phyloP scores from a whole-genome alignment of 2,113 vertebrate genomes.

The Ginglymostoma cirratum region DNA sequence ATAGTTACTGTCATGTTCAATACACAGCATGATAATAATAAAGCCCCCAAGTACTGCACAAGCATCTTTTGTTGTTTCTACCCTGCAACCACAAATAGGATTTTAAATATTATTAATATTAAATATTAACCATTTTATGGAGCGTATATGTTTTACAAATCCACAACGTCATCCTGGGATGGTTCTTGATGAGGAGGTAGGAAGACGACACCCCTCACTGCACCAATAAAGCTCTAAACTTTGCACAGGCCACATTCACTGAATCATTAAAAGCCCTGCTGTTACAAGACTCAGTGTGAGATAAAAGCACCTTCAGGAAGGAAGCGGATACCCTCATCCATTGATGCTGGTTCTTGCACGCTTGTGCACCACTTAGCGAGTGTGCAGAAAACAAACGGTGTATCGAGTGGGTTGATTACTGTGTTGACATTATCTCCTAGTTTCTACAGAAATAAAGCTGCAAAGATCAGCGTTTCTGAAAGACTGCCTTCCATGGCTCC shows the following conservation, averaged over 20 bases:
- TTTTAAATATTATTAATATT: not conserved
- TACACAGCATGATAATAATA: too few relatives aligned
- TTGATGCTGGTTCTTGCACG: too few relatives aligned
- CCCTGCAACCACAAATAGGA: not conserved
- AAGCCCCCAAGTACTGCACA: not conserved
- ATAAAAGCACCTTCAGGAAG: not conserved
- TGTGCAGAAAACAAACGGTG: not conserved
- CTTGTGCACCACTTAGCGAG: not conserved
- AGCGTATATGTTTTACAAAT: not conserved
- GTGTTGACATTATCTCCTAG: not conserved
- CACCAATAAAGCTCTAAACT: not conserved
- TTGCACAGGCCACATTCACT: not conserved
- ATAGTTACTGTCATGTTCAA: too few relatives aligned
- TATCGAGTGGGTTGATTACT: not conserved
- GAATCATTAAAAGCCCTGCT: not conserved
- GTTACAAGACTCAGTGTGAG: not conserved
- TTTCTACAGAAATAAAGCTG: not conserved
- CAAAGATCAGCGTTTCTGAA: not conserved
- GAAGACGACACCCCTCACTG: not conserved
- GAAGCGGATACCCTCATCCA: too few relatives aligned
- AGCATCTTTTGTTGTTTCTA: not conserved
- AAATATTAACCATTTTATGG: not conserved
- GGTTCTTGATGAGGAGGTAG: not conserved
- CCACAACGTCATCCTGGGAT: too few relatives aligned
- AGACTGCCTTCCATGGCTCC: not conserved